phyloP scores from a whole-genome alignment of 2,888 invertebrate species.

The Macrosoma leucophasiata region DNA sequence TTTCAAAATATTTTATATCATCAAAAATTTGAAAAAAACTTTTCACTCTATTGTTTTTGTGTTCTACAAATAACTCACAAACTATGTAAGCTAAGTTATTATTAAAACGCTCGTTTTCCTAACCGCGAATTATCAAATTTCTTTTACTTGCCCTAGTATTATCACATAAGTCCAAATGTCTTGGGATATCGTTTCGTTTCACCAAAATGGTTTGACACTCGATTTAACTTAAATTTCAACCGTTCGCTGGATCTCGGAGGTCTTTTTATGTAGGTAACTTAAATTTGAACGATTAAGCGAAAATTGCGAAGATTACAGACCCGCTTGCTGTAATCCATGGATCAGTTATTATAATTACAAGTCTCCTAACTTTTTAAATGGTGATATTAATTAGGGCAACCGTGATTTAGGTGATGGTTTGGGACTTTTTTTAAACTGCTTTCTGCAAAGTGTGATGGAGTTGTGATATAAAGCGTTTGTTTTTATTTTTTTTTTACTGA shows the following conservation, averaged over 20 bases:
- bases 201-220: too few species aligned
- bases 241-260: too few species aligned
- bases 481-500: too few species aligned
- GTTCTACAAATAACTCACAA: constrained; percentile 50
- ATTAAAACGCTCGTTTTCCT: constrained; percentile 70
- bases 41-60: constrained; percentile 35
- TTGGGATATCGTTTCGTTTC: constrained; percentile 45
- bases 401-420: constrained; percentile 46
- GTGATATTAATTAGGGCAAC: constrained; percentile 52
- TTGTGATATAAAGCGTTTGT: too few species aligned
- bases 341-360: constrained; percentile 60
- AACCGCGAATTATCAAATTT: constrained; percentile 75
- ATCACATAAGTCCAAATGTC: constrained; percentile 74
- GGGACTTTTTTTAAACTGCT: constrained; percentile 22
- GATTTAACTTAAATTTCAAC: too few species aligned
- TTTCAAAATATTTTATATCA: too few species aligned
- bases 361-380: constrained; percentile 58
- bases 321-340: constrained; percentile 51
- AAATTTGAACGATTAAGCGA: constrained; percentile 62
- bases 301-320: constrained; percentile 69
- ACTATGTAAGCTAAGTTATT: constrained; percentile 64
- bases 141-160: constrained; percentile 66
- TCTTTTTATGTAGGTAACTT: constrained; percentile 39
- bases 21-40: neutral
- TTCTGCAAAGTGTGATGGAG: too few species aligned